Conservation (phyloP, 2,888 invertebrate species). For the Lasius fuliginosus region DNA sequence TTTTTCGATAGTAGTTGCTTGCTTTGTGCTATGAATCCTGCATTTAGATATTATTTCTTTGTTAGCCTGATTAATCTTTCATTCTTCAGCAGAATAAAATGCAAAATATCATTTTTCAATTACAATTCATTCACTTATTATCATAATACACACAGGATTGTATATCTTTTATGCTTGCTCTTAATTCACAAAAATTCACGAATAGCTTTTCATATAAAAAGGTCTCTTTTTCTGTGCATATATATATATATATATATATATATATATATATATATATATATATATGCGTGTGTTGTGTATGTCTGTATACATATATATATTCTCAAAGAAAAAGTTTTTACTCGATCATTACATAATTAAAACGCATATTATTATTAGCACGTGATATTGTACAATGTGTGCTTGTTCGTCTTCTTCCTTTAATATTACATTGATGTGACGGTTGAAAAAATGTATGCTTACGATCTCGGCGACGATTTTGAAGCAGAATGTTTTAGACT, state of each 20-base stretch:
- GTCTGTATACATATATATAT: conserved; percentile 55
- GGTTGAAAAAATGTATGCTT: conserved; percentile 76
- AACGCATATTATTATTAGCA: conserved; percentile 74
- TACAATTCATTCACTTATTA: conserved; percentile 72
- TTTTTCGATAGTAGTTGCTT: conserved; percentile 52
- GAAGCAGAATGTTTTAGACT: conserved; percentile 79
- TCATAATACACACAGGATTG: conserved; percentile 68
- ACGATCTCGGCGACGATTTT: conserved; percentile 71
- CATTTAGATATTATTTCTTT: conserved; percentile 48
- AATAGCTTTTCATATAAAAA: conserved; percentile 74
- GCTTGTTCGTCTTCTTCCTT: conserved; percentile 74
- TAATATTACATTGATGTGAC: conserved; percentile 80
- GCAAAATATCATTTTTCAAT: conserved; percentile 73
- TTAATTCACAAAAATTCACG: conserved; percentile 72
- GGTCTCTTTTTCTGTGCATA: conserved; percentile 61
- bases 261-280: neutral
- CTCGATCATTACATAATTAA: conserved; percentile 63
- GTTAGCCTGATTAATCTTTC: conserved; percentile 60
- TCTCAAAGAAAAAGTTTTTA: conserved; percentile 76
- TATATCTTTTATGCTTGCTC: conserved; percentile 63
- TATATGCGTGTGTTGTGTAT: conserved; percentile 26
- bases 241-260: conserved; percentile 45
- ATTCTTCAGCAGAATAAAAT: conserved; percentile 73
- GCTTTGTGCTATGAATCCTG: conserved; percentile 71
- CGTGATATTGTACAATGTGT: conserved; percentile 82